Conservation (phyloP, 2,797 vertebrate genomes). For the Lepus oiostolus region DNA sequence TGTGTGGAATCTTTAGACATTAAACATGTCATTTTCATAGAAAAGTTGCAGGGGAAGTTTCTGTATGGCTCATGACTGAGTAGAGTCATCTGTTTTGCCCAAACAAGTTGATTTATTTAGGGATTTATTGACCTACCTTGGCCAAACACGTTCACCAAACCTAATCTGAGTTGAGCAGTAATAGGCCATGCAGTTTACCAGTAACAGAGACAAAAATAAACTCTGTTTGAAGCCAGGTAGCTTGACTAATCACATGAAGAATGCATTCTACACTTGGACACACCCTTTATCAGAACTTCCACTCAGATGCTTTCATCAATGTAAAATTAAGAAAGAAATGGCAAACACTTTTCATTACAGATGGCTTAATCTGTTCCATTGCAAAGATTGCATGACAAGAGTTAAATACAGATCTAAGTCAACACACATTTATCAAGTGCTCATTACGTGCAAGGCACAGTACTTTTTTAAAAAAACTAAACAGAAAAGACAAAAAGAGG, state of each 20-base stretch:
- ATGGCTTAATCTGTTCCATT: background rate
- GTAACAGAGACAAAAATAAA: conserved; percentile 31
- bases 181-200: background rate
- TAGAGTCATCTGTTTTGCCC: conserved; percentile 62
- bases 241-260: conserved; percentile 53
- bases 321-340: conserved; percentile 4
- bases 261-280: background rate
- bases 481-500: background rate
- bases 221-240: conserved; percentile 59
- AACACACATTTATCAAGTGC: background rate
- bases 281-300: conserved; percentile 5
- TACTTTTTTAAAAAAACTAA: background rate
- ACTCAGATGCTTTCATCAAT: conserved; percentile 16
- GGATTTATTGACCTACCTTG: conserved; percentile 51
- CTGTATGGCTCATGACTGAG: conserved; percentile 54
- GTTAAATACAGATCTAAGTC: background rate
- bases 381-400: background rate
- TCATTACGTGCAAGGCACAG: background rate
- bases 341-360: background rate
- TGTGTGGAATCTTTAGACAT: background rate
- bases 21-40: background rate
- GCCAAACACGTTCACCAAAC: conserved; percentile 64
- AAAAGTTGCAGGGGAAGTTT: conserved; percentile 58
- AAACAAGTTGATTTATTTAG: conserved; percentile 74
- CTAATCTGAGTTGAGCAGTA: conserved; percentile 42